Evolutionary conservation across 2,888 invertebrate genomes (phyloP).

Genomic region (Hypsopygia costalis): DNA sequence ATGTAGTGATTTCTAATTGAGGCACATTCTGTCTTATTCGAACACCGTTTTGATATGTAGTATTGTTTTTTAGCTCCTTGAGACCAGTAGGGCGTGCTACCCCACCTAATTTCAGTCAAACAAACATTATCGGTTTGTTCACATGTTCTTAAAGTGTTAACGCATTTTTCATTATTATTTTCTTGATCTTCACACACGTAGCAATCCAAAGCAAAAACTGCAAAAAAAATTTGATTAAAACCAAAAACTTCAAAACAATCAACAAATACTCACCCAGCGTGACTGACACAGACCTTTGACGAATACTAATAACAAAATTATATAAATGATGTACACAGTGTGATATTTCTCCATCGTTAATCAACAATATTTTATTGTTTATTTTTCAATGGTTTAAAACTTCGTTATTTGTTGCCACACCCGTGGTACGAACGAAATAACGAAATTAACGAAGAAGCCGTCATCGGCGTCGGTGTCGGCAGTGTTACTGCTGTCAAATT

Average conservation of each 20-base stretch:
- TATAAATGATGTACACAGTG: not conserved
- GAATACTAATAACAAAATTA: not conserved
- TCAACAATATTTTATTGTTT: no score
- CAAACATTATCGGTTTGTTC: conserved; percentile 93
- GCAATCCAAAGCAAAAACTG: conserved; percentile 90
- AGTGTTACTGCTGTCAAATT: no score
- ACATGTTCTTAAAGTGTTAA: conserved; percentile 94
- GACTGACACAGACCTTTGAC: conserved; percentile 1
- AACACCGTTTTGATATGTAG: conserved; percentile 95
- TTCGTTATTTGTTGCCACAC: no score
- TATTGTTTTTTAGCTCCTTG: conserved; percentile 95
- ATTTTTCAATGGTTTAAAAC: no score
- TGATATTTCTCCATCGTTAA: not conserved
- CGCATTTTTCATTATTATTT: conserved; percentile 94
- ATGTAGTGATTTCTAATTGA: conserved; percentile 84
- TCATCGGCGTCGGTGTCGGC: no score
- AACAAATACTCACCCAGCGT: not conserved
- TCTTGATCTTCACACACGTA: conserved; percentile 97
- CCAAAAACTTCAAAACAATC: not conserved
- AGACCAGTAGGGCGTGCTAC: conserved; percentile 97
- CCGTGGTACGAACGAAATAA: no score
- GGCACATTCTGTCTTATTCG: conserved; percentile 89
- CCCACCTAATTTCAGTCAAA: conserved; percentile 95
- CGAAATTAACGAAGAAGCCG: no score
- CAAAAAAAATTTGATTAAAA: conserved; percentile 25